A percentile compares a stretch with the other conserved stretches of the same genome.
These are phyloP conservation scores for Anguilla marmorata DNA, from an alignment of 2,797 vertebrate species.

Conservation along the genomic window DNA sequence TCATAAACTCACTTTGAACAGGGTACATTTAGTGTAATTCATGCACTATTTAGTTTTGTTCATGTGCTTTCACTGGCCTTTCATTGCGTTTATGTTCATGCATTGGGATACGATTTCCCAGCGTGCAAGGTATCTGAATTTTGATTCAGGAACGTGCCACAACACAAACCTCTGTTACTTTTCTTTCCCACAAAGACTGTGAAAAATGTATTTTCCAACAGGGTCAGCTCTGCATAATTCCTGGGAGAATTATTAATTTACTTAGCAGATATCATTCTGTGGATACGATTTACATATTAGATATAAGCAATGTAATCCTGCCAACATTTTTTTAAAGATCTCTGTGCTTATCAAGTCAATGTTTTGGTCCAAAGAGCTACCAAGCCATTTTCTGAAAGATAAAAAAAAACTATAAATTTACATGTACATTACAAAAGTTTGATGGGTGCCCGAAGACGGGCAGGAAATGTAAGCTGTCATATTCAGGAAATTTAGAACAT, in stretches of 20 bases:
- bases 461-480: background rate
- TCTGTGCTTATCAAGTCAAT: too few species aligned
- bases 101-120: background rate
- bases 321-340: background rate
- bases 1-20: background rate
- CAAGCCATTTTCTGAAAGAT: too few species aligned
- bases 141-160: background rate
- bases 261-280: background rate
- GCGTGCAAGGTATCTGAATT: background rate
- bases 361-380: too few species aligned
- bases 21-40: background rate
- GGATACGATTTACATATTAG: background rate
- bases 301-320: background rate
- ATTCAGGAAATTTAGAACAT: background rate
- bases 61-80: background rate
- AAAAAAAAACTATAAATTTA: background rate
- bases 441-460: background rate
- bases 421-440: background rate
- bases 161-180: background rate
- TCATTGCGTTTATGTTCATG: background rate
- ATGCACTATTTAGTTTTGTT: background rate
- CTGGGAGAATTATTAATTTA: background rate
- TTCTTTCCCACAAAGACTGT: background rate
- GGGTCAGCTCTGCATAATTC: background rate
- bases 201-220: background rate